Conservation (phyloP, 2,888 invertebrate genomes). For the Volucella inanis region DNA sequence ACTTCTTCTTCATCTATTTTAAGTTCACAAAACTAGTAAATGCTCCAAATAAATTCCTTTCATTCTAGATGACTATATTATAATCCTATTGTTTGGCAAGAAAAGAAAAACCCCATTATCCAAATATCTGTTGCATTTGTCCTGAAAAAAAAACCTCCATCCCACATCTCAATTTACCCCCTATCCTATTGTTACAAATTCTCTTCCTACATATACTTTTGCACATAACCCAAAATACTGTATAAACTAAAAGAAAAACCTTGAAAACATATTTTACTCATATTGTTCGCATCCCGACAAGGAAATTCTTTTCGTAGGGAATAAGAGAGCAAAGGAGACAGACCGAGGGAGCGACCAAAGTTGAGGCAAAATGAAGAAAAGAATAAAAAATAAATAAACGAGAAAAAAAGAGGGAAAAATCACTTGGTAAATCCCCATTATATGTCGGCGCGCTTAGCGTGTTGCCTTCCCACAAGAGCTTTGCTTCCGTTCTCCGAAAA, state of each 20-base stretch:
- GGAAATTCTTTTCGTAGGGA: slow-evolving; percentile 18
- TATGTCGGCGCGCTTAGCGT: slow-evolving; percentile 53
- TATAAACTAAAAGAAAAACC: slow-evolving; percentile 52
- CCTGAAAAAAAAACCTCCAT: slow-evolving; percentile 22
- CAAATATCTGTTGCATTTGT: slow-evolving; percentile 69
- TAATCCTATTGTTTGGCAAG: slow-evolving; percentile 54
- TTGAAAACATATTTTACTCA: slow-evolving; percentile 58
- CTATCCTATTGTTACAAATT: slow-evolving; percentile 51
- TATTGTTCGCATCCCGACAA: slow-evolving; percentile 54
- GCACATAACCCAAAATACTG: slow-evolving; percentile 14
- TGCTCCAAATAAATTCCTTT: slow-evolving; percentile 55
- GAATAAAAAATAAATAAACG: slow-evolving; percentile 28
- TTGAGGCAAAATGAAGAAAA: slow-evolving; percentile 23
- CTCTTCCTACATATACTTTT: slow-evolving; percentile 3
- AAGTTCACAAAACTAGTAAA: slow-evolving; percentile 39
- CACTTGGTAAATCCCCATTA: slow-evolving; percentile 64
- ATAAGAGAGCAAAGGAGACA: neutral
- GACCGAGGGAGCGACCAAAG: neutral
- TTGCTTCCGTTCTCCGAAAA: slow-evolving; percentile 58
- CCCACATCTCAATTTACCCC: slow-evolving; percentile 15
- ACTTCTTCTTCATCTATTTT: slow-evolving; percentile 12
- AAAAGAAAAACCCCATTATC: slow-evolving; percentile 43
- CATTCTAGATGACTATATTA: slow-evolving; percentile 45
- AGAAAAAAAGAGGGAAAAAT: slow-evolving; percentile 1
- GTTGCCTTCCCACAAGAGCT: slow-evolving; percentile 67